Percentiles rank a stretch among this genome's conserved stretches.
phyloP scores from a whole-genome alignment of 2,797 vertebrate species.

The Cirrhinus mrigala region DNA sequence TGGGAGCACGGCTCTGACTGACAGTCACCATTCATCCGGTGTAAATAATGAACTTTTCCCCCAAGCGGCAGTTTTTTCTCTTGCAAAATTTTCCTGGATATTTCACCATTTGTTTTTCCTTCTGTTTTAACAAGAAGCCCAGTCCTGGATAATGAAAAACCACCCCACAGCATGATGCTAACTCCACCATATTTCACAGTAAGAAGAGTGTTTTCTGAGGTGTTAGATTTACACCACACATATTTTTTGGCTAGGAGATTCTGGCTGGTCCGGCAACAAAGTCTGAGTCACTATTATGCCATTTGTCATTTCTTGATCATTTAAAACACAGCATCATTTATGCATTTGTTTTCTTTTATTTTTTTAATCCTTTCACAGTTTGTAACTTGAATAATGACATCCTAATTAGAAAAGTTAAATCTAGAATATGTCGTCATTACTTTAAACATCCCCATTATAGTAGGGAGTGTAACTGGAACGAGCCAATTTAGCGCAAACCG shows the following conservation, averaged over 20 bases:
- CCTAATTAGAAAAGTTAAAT: constrained; percentile 1
- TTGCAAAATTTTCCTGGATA: constrained; percentile 19
- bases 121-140: constrained; percentile 22
- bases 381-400: not conserved
- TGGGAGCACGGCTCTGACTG: not conserved
- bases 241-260: not conserved
- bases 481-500: not conserved
- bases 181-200: constrained; percentile 19
- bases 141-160: constrained; percentile 8
- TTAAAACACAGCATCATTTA: not conserved
- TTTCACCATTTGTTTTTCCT: not conserved
- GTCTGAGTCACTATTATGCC: not conserved
- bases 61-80: not conserved
- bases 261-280: not conserved
- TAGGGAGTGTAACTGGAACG: not conserved
- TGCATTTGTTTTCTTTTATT: not conserved
- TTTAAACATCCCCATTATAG: constrained; percentile 10
- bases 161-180: constrained; percentile 1
- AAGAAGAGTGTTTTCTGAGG: not conserved
- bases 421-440: not conserved
- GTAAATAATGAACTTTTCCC: constrained; percentile 10
- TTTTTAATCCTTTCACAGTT: not conserved
- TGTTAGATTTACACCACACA: constrained; percentile 1
- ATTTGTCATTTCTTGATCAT: not conserved
- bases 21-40: not conserved